phyloP scores from a whole-genome alignment of 2,888 invertebrate genomes.

The Polyploca ridens region DNA sequence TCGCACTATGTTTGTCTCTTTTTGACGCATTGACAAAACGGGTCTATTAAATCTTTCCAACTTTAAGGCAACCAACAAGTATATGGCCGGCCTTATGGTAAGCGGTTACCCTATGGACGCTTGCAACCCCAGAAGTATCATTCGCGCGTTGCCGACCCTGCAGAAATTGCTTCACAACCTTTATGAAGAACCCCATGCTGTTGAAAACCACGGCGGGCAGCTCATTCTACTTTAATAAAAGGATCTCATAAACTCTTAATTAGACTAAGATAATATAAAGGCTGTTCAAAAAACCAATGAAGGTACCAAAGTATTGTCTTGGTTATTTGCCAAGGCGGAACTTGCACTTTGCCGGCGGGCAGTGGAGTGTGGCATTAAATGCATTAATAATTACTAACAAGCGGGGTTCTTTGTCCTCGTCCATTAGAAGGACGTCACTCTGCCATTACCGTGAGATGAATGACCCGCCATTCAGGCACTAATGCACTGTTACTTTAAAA shows the following conservation, averaged over 20 bases:
- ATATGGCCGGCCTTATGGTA: too few relatives aligned
- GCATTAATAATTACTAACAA: conserved; percentile 58
- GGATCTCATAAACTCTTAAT: background rate
- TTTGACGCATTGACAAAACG: too few relatives aligned
- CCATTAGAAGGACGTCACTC: conserved; percentile 62
- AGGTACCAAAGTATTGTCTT: conserved; percentile 9
- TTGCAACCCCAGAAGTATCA: too few relatives aligned
- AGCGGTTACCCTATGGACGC: too few relatives aligned
- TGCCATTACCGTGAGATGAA: conserved; percentile 60
- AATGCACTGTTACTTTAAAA: conserved; percentile 56
- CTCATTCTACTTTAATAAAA: too few relatives aligned
- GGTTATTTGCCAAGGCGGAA: conserved; percentile 14
- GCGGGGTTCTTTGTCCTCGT: conserved; percentile 51
- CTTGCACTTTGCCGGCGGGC: conserved; percentile 29
- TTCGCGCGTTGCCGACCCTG: too few relatives aligned
- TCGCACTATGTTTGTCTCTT: too few relatives aligned
- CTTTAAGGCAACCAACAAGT: too few relatives aligned
- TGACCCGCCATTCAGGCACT: conserved; percentile 58
- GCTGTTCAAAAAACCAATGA: background rate
- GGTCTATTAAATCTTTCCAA: too few relatives aligned
- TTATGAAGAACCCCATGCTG: too few relatives aligned
- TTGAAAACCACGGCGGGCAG: too few relatives aligned
- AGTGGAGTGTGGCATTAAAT: conserved; percentile 41
- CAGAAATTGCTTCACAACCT: too few relatives aligned
- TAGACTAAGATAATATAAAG: background rate